phyloP scores from a whole-genome alignment of 2,888 invertebrate genomes.

The Nephrotoma guestfalica region DNA sequence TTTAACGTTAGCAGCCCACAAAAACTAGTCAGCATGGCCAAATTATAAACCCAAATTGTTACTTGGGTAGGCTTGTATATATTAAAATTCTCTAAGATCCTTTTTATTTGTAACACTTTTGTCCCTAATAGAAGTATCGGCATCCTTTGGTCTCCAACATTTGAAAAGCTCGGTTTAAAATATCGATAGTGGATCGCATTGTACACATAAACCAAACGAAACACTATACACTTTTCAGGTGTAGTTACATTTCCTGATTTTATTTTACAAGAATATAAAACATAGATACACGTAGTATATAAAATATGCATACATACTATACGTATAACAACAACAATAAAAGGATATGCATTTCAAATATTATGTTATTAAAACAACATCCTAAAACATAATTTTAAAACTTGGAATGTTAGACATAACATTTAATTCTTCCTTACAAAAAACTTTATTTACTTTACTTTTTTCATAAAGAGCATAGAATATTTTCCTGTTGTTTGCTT shows the following conservation, averaged over 20 bases:
- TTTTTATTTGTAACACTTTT: too few relatives aligned
- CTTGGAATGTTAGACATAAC: not conserved
- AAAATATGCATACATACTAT: not conserved
- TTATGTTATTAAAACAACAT: not conserved
- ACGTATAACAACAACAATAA: not conserved
- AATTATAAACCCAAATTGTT: too few relatives aligned
- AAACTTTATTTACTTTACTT: not conserved
- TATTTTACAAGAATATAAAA: not conserved
- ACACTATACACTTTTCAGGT: not conserved
- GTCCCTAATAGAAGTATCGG: too few relatives aligned
- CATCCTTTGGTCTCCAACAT: too few relatives aligned
- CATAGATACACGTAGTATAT: not conserved
- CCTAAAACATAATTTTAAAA: not conserved
- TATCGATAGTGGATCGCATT: not conserved
- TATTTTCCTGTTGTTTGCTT: not conserved
- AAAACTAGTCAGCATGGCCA: too few relatives aligned
- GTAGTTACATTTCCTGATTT: not conserved
- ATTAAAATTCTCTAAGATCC: too few relatives aligned
- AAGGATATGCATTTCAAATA: not conserved
- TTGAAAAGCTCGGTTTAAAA: too few relatives aligned
- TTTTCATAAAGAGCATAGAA: not conserved
- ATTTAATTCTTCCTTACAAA: not conserved
- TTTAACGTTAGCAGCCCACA: too few relatives aligned
- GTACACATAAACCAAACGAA: not conserved
- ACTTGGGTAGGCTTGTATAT: too few relatives aligned